These are phyloP conservation scores for Stegodyphus dumicola DNA, from an alignment of 1,140 invertebrate genomes.

Conservation along the genomic window DNA sequence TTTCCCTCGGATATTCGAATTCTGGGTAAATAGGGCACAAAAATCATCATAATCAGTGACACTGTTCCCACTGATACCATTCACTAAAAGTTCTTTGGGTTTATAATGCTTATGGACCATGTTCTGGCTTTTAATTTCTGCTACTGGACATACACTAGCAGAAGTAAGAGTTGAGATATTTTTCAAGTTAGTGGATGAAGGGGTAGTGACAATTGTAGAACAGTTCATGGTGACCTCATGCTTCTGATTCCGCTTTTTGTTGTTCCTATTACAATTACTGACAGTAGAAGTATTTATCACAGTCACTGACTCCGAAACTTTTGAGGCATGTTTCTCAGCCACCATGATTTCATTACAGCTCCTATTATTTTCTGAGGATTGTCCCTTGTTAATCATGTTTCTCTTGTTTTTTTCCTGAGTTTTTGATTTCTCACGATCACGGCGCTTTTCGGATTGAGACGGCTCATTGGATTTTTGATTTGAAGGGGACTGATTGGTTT, in stretches of 20 bases:
- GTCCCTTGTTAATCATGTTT: constrained; percentile 12
- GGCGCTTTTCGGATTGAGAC: constrained; percentile 12
- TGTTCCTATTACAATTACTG: constrained; percentile 3
- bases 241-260: constrained; percentile 53
- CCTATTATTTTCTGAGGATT: constrained; percentile 3
- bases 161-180: not conserved
- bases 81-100: constrained; percentile 33
- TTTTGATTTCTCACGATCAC: constrained; percentile 35
- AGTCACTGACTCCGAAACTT: constrained; percentile 29
- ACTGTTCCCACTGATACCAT: constrained; percentile 41
- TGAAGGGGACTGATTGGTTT: not conserved
- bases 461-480: not conserved
- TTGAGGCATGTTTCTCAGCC: constrained; percentile 33
- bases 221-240: constrained; percentile 32
- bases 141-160: not conserved
- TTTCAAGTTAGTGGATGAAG: constrained; percentile 16
- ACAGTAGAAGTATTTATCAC: constrained; percentile 35
- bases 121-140: constrained; percentile 31
- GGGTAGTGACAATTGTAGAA: constrained; percentile 15
- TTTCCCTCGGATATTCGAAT: not conserved
- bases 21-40: not conserved
- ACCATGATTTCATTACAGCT: constrained; percentile 17
- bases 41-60: constrained; percentile 24
- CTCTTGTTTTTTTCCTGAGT: constrained; percentile 50
- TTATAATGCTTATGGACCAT: constrained; percentile 41